These are phyloP conservation scores for Stichopus chloronotus DNA, from an alignment of 35 echinoderm and acorn worm species.

Conservation along the genomic window DNA sequence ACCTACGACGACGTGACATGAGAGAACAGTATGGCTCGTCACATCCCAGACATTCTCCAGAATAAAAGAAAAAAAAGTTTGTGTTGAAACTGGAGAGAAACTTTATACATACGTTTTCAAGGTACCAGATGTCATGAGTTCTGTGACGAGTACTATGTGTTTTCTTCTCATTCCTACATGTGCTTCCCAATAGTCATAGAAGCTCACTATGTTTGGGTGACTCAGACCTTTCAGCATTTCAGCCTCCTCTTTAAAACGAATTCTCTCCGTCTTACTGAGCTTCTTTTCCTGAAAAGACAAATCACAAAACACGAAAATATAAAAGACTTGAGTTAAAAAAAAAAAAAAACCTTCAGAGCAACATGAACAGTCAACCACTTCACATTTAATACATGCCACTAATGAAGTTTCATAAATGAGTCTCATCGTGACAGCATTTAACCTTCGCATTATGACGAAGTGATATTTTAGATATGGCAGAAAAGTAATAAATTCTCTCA, in stretches of 20 bases:
- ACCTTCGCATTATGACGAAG: too few species aligned
- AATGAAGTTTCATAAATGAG: background rate
- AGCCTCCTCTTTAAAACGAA: slow-evolving; percentile 96
- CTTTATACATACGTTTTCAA: slow-evolving; percentile 91
- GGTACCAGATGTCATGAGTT: slow-evolving; percentile 99
- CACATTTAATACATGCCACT: background rate
- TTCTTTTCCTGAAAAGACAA: slow-evolving; percentile 76
- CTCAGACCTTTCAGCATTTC: slow-evolving; percentile 99
- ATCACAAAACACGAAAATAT: background rate
- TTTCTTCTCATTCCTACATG: slow-evolving; percentile 59
- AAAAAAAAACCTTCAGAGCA: background rate
- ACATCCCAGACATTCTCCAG: background rate
- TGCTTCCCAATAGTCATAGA: slow-evolving; percentile 98
- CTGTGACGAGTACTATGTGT: slow-evolving; percentile 98
- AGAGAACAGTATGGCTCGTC: background rate
- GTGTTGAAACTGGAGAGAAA: background rate
- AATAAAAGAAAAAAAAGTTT: background rate
- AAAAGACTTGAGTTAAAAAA: background rate
- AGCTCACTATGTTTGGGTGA: slow-evolving; percentile 98
- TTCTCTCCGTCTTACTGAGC: slow-evolving; percentile 80
- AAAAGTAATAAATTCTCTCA: too few species aligned
- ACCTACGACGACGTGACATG: background rate
- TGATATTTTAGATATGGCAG: too few species aligned
- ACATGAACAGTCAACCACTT: too few species aligned
- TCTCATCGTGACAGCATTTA: background rate